Percentiles rank a stretch among this genome's conserved stretches.
Conservation (phyloP, 2,888 invertebrate species). For the Fabriciana adippe region DNA sequence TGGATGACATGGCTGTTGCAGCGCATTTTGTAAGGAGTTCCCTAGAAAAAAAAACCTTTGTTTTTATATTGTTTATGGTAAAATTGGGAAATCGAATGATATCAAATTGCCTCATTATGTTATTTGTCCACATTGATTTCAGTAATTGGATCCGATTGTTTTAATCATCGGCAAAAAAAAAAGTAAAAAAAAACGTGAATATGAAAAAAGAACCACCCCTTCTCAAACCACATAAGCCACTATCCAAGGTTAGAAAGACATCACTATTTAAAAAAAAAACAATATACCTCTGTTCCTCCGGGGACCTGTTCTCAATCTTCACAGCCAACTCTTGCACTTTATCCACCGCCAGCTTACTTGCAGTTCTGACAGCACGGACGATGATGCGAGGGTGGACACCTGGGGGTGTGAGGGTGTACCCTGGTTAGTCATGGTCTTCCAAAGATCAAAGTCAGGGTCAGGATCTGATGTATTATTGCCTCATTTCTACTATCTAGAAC, state of each 20-base stretch:
- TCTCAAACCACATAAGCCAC: too few species aligned
- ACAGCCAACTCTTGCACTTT: constrained; percentile 93
- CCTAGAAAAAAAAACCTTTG: constrained; percentile 45
- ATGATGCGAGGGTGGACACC: constrained; percentile 95
- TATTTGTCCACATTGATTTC: constrained; percentile 39
- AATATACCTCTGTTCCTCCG: constrained; percentile 81
- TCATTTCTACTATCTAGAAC: constrained; percentile 39
- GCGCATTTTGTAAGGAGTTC: constrained; percentile 93
- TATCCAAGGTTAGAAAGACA: too few species aligned
- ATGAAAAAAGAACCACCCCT: too few species aligned
- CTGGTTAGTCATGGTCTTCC: not conserved
- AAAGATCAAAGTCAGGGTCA: not conserved
- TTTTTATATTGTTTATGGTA: not conserved
- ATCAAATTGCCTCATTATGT: constrained; percentile 12
- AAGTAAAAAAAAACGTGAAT: too few species aligned
- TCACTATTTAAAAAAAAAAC: not conserved
- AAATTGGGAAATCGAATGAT: not conserved
- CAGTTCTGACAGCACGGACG: constrained; percentile 93
- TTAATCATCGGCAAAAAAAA: constrained; percentile 41
- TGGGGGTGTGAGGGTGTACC: constrained; percentile 37
- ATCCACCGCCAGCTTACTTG: constrained; percentile 90
- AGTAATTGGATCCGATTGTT: constrained; percentile 47
- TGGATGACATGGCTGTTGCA: constrained; percentile 97
- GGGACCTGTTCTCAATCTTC: constrained; percentile 85
- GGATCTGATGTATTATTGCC: not conserved